Base-by-base conservation (phyloP, 2,113 vertebrate species). In the Antechinus flavipes region DNA sequence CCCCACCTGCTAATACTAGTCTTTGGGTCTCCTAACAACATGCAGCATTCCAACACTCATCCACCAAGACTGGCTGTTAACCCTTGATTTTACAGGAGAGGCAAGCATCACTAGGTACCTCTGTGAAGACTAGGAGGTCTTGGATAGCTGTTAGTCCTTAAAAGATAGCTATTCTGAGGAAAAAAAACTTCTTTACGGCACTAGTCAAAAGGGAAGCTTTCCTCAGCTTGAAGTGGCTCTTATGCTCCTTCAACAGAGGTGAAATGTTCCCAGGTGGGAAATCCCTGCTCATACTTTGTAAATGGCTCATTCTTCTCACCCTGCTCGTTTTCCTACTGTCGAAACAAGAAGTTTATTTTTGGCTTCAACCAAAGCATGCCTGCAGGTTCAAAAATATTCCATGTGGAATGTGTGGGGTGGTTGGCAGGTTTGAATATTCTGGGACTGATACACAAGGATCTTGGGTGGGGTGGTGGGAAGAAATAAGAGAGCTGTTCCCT, bases 331-430 rank as follows among this genome's bases (percentile, higher is more conserved):
- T 97, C 96, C 96, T 96, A 90, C 92, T 95, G 91, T 30, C 92
- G 89, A 54, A 68, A 97, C 95, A 98, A 97, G 94, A 95, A 93
- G 95, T 96, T 97, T 98, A 97, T 97, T 98, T 97, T 93, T 97
- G 95, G 49, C 93, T 97, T 42, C 16, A 96, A 95, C 91, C 95
- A 76, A 97, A 97, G 91, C 76, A 95, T 98, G 97, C 95, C 96
- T 92, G 68, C 58, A 96, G 84, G 90, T 96, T 96, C 97, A 93
- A 94, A 97, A 97, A 97, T 93, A 95, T 50, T 96, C 93, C 97
- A 76, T 93, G 68, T n/a, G 95, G 92, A 95, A 89, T 89, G 90
- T 52, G 49, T 90, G 46, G 49, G 49, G 90, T 90, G 90, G 90
- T 90, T 90, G 90, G 90, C 90, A 52, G 90, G 46, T 90, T 90